Conservation (phyloP, 2,113 vertebrate species). For the Oenanthe melanoleuca region DNA sequence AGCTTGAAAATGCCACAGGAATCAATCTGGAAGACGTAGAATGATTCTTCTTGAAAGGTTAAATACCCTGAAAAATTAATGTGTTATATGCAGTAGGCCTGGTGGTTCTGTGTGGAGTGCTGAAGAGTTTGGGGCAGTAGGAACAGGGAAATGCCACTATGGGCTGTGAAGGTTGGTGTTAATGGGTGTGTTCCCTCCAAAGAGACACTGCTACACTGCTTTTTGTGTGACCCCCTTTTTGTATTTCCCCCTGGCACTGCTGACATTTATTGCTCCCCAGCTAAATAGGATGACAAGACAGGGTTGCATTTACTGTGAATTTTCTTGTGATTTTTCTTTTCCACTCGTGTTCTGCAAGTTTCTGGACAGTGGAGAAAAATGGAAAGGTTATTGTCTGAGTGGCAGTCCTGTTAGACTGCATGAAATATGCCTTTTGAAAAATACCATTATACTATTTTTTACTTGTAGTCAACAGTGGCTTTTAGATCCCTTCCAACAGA, state of each 20-base stretch:
- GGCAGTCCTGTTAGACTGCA: background rate
- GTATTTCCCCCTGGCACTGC: background rate
- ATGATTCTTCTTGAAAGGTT: background rate
- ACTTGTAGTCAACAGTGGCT: rapidly evolving
- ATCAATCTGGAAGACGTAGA: background rate
- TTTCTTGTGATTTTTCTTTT: background rate
- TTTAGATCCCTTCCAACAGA: background rate
- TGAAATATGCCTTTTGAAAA: background rate
- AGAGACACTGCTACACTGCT: background rate
- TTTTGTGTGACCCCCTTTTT: background rate
- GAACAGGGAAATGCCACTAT: conserved; percentile 6
- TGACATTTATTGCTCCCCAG: conserved; percentile 28
- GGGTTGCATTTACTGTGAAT: conserved; percentile 7
- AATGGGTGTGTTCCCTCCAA: background rate
- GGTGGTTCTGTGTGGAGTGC: background rate
- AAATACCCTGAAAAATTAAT: background rate
- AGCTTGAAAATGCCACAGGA: background rate
- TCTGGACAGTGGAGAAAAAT: background rate
- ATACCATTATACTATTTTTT: background rate
- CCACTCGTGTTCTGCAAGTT: background rate
- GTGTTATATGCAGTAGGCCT: background rate
- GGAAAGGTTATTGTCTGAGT: background rate
- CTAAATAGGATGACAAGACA: background rate
- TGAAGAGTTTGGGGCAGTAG: background rate
- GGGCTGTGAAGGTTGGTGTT: background rate